Evolutionary conservation across 2,888 invertebrate species (phyloP).

Genomic region (Eupithecia insigniata): DNA sequence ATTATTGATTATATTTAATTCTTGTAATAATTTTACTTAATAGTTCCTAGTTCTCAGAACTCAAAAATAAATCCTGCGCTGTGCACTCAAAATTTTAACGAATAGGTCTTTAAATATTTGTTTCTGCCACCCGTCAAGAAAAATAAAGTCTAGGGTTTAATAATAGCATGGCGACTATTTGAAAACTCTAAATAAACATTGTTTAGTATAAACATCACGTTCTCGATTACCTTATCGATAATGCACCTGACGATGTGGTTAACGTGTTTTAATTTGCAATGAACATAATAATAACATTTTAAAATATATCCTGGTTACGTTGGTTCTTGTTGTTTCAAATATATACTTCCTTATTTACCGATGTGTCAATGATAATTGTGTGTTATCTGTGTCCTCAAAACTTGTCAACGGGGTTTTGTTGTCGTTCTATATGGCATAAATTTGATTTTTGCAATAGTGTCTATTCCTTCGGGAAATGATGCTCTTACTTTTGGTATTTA

Average conservation of each 20-base stretch:
- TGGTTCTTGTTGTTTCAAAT: conserved; percentile 6
- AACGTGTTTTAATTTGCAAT: conserved; percentile 20
- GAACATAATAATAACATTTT: conserved; percentile 17
- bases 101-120: no score
- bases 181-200: background rate
- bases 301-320: background rate
- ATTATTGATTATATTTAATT: background rate
- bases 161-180: conserved; percentile 3
- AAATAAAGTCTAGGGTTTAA: background rate
- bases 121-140: background rate
- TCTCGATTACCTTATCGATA: conserved; percentile 23
- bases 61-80: background rate
- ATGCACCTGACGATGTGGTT: conserved; percentile 28
- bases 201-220: conserved; percentile 28
- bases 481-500: background rate
- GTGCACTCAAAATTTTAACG: no score
- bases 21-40: background rate
- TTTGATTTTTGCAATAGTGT: background rate
- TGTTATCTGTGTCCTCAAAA: background rate
- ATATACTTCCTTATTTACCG: conserved; percentile 5
- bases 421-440: background rate
- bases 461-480: background rate
- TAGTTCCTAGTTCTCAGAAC: background rate
- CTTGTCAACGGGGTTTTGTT: background rate
- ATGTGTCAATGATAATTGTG: background rate